Evolutionary conservation across 2,888 invertebrate species (phyloP), one percentile per base, ranked within the genome.

Genomic region (Melieria crassipennis): DNA sequence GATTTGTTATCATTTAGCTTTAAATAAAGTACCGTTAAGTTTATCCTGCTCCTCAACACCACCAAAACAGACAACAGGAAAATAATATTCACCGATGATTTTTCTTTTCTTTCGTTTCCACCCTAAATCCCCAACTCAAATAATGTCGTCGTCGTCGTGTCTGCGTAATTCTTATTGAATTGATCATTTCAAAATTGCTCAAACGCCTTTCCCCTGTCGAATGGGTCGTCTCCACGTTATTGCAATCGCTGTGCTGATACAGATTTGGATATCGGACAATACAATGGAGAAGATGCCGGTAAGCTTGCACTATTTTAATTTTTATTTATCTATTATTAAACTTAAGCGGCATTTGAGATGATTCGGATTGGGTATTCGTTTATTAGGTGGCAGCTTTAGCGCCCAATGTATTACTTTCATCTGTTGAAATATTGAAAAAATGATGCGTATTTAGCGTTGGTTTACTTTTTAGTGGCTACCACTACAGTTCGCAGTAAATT

Each of bases 271-370:
- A 83, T 92, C 92, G 79, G 89, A 90, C 79, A 90, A 90, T 85
- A 91, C 90, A 62, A 89, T 89, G 88, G 93, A 93, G 81, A 89
- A 90, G 82, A 94, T 94, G 94, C 94, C 94, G 89, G 94, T 94
- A 89, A 92, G 94, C 57, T 67, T 3, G 48, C 60, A 50, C 52
- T 47, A n/a, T 11, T 52, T 61, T 69, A 9, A 9, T 56, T 46
- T 46, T 46, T 47, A 55, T 43, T 9, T 13, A 16, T 63, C 13
- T 11, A 47, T 30, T 30, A 3, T 60, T 52, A 56, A 13, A 16
- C n/a, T 13, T 55, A 4, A 5, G 16, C 4, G 13, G 42, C 10
- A 30, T 30, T 30, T 30, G 30, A 30, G 30, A 30, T 30, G 30
- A 30, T 30, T 30, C 30, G 30, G 30, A 30, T 30, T 30, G 2